These are phyloP conservation scores for Neoascia interrupta DNA, from an alignment of 2,888 invertebrate species.

Conservation along the genomic window DNA sequence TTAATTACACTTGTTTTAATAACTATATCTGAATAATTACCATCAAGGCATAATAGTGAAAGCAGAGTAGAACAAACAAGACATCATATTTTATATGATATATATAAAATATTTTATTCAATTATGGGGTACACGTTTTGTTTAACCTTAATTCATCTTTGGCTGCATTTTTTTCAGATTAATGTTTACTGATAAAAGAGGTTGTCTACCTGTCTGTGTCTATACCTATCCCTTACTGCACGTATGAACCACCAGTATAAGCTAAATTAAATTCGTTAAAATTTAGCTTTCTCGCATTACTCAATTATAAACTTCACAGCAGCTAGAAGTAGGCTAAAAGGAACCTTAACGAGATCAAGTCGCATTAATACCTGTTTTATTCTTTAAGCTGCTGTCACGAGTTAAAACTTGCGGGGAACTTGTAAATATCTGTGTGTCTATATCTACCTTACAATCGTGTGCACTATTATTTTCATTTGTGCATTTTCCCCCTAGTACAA, in stretches of 20 bases:
- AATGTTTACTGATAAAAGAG: neutral
- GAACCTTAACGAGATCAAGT: slow-evolving; percentile 28
- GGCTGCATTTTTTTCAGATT: neutral
- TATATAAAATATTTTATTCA: too few species aligned
- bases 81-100: too few species aligned
- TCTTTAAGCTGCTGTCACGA: slow-evolving; percentile 7
- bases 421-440: too few species aligned
- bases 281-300: slow-evolving; percentile 15
- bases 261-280: too few species aligned
- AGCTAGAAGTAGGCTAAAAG: slow-evolving; percentile 10
- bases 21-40: too few species aligned
- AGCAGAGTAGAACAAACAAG: too few species aligned
- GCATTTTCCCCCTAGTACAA: neutral
- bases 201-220: too few species aligned
- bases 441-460: neutral
- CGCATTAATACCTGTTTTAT: slow-evolving; percentile 40
- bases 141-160: neutral
- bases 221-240: too few species aligned
- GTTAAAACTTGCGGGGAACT: neutral
- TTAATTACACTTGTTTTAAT: too few species aligned
- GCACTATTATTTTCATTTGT: slow-evolving; percentile 9
- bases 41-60: too few species aligned
- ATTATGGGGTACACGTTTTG: neutral
- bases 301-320: neutral
- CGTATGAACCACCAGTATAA: too few species aligned